These are phyloP conservation scores for Meliscaeva auricollis DNA, from an alignment of 2,888 invertebrate species.

Conservation along the genomic window DNA sequence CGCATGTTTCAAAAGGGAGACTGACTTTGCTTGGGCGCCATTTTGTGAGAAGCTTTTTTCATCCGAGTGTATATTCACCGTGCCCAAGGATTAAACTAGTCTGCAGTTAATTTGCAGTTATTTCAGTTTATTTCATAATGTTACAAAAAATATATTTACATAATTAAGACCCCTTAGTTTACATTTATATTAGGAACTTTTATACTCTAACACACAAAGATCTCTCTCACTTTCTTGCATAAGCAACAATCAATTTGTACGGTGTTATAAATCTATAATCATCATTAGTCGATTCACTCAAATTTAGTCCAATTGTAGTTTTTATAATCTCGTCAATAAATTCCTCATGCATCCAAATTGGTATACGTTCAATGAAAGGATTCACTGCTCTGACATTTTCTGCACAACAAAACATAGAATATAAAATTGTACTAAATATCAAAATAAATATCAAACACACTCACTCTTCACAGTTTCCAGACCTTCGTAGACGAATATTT, in stretches of 20 bases:
- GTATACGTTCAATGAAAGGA: conserved; percentile 88
- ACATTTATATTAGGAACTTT: no score
- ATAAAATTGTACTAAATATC: no score
- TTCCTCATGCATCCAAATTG: conserved; percentile 85
- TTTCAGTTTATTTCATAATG: no score
- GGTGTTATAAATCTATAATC: conserved; percentile 84
- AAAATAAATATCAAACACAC: conserved; percentile 30
- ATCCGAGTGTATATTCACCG: no score
- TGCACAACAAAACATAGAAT: conserved; percentile 81
- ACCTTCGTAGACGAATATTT: conserved; percentile 86
- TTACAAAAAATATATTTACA: background rate
- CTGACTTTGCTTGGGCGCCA: no score
- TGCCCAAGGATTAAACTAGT: no score
- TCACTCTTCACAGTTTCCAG: conserved; percentile 86
- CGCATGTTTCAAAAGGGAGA: no score
- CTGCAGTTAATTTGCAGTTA: no score
- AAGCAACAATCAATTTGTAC: conserved; percentile 85
- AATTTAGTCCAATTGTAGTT: conserved; percentile 82
- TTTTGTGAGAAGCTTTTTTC: no score
- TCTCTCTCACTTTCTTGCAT: conserved; percentile 82
- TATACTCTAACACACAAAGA: no score
- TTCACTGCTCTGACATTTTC: conserved; percentile 89
- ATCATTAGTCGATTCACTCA: conserved; percentile 80
- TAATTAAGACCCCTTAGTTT: no score
- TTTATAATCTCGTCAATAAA: conserved; percentile 87